Percentiles rank a stretch among this genome's conserved stretches.
Evolutionary conservation across 2,797 vertebrate species (phyloP).

Genomic region (Epinephelus malabaricus): DNA sequence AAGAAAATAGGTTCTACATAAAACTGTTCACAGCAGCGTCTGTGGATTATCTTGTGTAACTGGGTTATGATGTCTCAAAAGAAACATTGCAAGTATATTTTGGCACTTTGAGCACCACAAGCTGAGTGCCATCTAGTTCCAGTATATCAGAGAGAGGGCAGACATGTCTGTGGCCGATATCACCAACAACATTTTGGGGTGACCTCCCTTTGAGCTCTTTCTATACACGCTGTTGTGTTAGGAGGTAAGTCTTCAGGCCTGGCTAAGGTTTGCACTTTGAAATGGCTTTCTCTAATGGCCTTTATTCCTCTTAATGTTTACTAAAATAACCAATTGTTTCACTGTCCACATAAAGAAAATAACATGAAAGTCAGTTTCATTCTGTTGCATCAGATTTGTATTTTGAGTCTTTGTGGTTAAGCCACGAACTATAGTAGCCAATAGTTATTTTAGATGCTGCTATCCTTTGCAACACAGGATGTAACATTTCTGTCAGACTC

Average conservation of each 20-base stretch:
- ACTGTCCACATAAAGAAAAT: not conserved
- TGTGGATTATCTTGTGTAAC: too few relatives aligned
- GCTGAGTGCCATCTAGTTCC: too few relatives aligned
- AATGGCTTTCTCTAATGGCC: not conserved
- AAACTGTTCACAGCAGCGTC: too few relatives aligned
- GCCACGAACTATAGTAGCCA: not conserved
- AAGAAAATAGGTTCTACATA: too few relatives aligned
- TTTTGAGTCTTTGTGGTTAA: slow-evolving; percentile 7
- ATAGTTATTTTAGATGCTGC: slow-evolving; percentile 10
- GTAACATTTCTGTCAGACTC: not conserved
- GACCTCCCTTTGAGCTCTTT: not conserved
- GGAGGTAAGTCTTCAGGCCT: not conserved
- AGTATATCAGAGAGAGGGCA: too few relatives aligned
- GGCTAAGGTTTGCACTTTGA: not conserved
- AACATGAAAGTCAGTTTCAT: not conserved
- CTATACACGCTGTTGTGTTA: not conserved
- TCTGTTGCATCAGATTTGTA: slow-evolving; percentile 15
- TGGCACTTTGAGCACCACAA: too few relatives aligned
- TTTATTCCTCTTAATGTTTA: not conserved
- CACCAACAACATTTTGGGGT: too few relatives aligned
- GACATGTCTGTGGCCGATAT: too few relatives aligned
- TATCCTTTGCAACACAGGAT: not conserved
- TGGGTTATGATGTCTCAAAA: too few relatives aligned
- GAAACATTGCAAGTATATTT: too few relatives aligned
- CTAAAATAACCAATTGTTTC: not conserved